phyloP scores from a whole-genome alignment of 1,140 invertebrate species.

The Latrodectus geometricus region DNA sequence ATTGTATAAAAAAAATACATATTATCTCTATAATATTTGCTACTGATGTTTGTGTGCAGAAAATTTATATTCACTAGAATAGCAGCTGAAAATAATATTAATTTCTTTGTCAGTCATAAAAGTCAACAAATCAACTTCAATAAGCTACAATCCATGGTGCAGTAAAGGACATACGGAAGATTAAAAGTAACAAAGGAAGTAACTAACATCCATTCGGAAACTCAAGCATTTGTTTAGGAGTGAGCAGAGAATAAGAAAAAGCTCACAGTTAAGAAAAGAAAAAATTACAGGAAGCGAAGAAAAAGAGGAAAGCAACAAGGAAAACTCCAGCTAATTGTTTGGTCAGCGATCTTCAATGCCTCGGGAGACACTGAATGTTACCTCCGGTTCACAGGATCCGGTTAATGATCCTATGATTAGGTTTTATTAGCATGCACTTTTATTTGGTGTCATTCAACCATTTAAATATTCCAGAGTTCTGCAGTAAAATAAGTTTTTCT shows the following conservation, averaged over 20 bases:
- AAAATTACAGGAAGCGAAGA: conserved; percentile 5
- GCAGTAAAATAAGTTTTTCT: neutral
- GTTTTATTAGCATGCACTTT: conserved; percentile 52
- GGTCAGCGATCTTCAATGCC: conserved; percentile 47
- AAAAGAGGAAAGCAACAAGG: neutral
- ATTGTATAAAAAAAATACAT: too few relatives aligned
- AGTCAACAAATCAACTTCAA: too few relatives aligned
- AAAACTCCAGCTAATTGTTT: conserved; percentile 50
- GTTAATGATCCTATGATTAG: conserved; percentile 54
- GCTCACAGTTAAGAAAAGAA: conserved; percentile 32
- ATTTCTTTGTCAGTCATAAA: too few relatives aligned
- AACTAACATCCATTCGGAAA: neutral
- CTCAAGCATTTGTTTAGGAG: conserved; percentile 17
- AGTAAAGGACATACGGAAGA: neutral
- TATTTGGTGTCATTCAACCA: conserved; percentile 8
- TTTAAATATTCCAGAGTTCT: neutral
- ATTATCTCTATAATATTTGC: too few relatives aligned
- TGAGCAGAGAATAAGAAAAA: conserved; percentile 3
- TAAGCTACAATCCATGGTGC: neutral
- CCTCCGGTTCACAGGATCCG: conserved; percentile 37
- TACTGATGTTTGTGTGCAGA: too few relatives aligned
- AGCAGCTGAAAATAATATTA: too few relatives aligned
- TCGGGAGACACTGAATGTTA: conserved; percentile 51
- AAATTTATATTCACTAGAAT: too few relatives aligned
- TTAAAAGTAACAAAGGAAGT: neutral